Evolutionary conservation across 2,797 vertebrate genomes (phyloP).

Genomic region (Sebastes elongatus): DNA sequence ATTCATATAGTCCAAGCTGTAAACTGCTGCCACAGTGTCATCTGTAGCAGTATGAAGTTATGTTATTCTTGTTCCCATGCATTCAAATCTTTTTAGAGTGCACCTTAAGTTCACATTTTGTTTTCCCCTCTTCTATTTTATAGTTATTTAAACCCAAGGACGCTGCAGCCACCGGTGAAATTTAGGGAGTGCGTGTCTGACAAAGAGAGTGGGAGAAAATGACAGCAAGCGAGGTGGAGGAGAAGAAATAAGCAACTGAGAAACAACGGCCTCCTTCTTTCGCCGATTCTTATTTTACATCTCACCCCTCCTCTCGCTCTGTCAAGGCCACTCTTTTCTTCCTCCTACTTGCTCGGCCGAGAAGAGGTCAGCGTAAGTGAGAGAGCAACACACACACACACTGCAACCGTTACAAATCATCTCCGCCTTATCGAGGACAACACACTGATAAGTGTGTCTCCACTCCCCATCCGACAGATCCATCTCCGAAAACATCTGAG

Average conservation of each 20-base stretch:
- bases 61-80: neutral
- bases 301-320: slow-evolving; percentile 63
- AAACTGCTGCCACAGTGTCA: neutral
- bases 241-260: slow-evolving; percentile 52
- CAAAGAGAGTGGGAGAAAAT: slow-evolving; percentile 59
- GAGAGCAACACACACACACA: slow-evolving; percentile 40
- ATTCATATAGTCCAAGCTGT: neutral
- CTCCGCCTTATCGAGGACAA: slow-evolving; percentile 76
- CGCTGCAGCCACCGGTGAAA: slow-evolving; percentile 50
- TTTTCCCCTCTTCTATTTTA: neutral
- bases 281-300: slow-evolving; percentile 51
- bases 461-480: slow-evolving; percentile 81
- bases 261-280: slow-evolving; percentile 73
- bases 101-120: slow-evolving; percentile 18
- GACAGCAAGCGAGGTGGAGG: slow-evolving; percentile 41
- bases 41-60: neutral
- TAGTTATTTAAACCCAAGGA: slow-evolving; percentile 68
- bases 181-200: slow-evolving; percentile 74
- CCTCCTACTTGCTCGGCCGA: slow-evolving; percentile 71
- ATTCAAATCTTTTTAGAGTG: neutral
- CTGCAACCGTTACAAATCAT: slow-evolving; percentile 78
- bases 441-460: slow-evolving; percentile 82
- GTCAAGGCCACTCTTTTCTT: slow-evolving; percentile 82
- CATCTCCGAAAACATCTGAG: slow-evolving; percentile 79
- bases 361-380: slow-evolving; percentile 66